A percentile compares a stretch with the other conserved stretches of the same genome.
phyloP scores from a whole-genome alignment of 2,888 invertebrate genomes.

The Crossocerus cetratus region DNA sequence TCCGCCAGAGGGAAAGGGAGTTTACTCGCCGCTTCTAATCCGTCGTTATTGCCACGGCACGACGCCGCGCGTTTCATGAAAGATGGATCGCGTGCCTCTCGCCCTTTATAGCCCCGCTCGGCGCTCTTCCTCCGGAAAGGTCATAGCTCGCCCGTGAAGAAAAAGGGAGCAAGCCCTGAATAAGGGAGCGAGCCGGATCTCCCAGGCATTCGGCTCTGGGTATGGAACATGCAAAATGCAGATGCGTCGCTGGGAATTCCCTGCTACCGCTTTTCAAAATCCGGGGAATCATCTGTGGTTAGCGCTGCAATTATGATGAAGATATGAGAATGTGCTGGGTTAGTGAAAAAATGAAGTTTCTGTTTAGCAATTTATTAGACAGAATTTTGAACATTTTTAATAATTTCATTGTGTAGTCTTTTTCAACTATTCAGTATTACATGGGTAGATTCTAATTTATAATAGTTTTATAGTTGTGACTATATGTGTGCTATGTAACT shows the following conservation, averaged over 20 bases:
- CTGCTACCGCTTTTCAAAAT: background rate
- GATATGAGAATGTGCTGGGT: too few species aligned
- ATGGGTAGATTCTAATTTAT: too few species aligned
- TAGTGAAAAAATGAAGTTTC: too few species aligned
- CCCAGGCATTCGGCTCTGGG: background rate
- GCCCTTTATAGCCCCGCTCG: slow-evolving; percentile 49
- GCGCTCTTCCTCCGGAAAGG: slow-evolving; percentile 36
- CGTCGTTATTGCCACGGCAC: slow-evolving; percentile 61
- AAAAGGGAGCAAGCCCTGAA: slow-evolving; percentile 23
- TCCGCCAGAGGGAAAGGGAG: slow-evolving; percentile 1
- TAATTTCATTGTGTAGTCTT: too few species aligned
- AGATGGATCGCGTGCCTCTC: slow-evolving; percentile 49
- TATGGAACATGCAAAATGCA: slow-evolving; percentile 2
- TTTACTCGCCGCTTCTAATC: slow-evolving; percentile 55
- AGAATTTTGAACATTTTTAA: too few species aligned
- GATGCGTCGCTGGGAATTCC: background rate
- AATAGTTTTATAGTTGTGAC: too few species aligned
- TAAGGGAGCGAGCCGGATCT: slow-evolving; percentile 28
- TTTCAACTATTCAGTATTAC: too few species aligned
- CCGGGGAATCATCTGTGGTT: background rate
- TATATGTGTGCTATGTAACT: too few species aligned
- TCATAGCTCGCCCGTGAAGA: slow-evolving; percentile 40
- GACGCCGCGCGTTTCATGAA: slow-evolving; percentile 63
- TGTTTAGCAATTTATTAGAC: too few species aligned
- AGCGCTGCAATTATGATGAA: too few species aligned